Percentiles rank a stretch among this genome's conserved stretches.
Evolutionary conservation across 2,113 vertebrate genomes (phyloP).

Genomic region (Poeciliopsis turrubarensis): DNA sequence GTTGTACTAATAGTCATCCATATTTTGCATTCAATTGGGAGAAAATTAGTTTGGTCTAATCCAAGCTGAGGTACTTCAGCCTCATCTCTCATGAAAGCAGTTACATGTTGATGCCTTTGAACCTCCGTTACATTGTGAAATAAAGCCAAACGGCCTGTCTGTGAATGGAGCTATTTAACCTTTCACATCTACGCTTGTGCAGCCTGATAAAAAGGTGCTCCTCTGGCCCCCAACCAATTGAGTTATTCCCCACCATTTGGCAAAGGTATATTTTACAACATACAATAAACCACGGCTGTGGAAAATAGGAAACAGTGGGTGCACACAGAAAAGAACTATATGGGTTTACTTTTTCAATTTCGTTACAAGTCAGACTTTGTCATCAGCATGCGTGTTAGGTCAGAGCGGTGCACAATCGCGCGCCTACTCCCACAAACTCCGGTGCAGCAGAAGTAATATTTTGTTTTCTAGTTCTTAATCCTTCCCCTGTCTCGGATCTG

Average conservation of each 20-base stretch:
- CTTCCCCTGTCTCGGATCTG: slow-evolving; percentile 50
- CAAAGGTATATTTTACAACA: not conserved
- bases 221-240: slow-evolving; percentile 16
- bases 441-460: slow-evolving; percentile 39
- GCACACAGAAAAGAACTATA: not conserved
- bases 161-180: slow-evolving; percentile 32
- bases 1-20: not conserved
- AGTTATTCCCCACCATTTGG: slow-evolving; percentile 26
- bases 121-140: slow-evolving; percentile 17
- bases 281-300: not conserved
- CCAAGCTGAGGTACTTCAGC: not conserved
- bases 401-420: not conserved
- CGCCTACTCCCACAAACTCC: not conserved
- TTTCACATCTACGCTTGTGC: slow-evolving; percentile 18
- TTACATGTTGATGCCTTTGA: not conserved
- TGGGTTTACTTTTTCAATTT: slow-evolving; percentile 8
- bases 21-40: not conserved
- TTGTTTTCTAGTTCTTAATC: slow-evolving; percentile 56
- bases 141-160: not conserved
- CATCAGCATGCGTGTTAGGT: slow-evolving; percentile 12
- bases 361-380: slow-evolving; percentile 7
- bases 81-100: not conserved
- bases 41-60: slow-evolving; percentile 1
- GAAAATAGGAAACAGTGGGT: not conserved
- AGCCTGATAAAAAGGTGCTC: slow-evolving; percentile 14